A percentile compares a stretch with the other conserved stretches of the same genome.
phyloP scores from a whole-genome alignment of 1,140 invertebrate species.

The Campodea augens region DNA sequence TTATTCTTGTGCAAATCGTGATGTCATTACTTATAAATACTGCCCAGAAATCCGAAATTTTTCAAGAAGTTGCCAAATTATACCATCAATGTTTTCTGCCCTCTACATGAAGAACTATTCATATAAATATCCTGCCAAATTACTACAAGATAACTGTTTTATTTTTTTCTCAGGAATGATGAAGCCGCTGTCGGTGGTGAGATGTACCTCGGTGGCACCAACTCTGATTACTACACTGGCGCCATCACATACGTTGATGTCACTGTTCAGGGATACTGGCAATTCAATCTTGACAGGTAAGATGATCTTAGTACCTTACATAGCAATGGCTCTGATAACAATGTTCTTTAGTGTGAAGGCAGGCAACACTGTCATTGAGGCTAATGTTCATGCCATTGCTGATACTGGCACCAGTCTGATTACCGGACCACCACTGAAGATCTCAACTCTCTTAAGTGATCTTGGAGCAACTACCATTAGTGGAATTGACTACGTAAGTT shows the following conservation, averaged over 20 bases:
- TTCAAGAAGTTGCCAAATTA: no score
- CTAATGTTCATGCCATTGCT: slow-evolving; percentile 14
- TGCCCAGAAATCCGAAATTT: no score
- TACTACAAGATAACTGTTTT: no score
- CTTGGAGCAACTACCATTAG: slow-evolving; percentile 9
- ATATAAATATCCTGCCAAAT: no score
- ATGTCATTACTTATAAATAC: no score
- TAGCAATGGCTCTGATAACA: no score
- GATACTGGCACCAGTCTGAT: slow-evolving; percentile 16
- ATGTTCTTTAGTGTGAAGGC: not conserved
- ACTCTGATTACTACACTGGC: slow-evolving; percentile 33
- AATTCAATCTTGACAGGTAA: slow-evolving; percentile 38
- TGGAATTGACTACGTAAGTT: no score
- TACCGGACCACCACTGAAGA: slow-evolving; percentile 11
- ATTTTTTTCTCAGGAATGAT: slow-evolving; percentile 24
- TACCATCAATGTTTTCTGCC: no score
- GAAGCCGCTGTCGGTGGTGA: slow-evolving; percentile 29
- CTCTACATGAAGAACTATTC: no score
- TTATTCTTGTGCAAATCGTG: no score
- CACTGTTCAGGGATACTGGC: slow-evolving; percentile 39
- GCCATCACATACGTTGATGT: slow-evolving; percentile 38
- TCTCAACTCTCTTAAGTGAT: slow-evolving; percentile 9
- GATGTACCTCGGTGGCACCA: slow-evolving; percentile 35
- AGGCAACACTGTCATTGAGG: slow-evolving; percentile 8
- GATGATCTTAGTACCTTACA: no score